Evolutionary conservation across 2,113 vertebrate genomes (phyloP).

Genomic region (Misgurnus mizolepis): DNA sequence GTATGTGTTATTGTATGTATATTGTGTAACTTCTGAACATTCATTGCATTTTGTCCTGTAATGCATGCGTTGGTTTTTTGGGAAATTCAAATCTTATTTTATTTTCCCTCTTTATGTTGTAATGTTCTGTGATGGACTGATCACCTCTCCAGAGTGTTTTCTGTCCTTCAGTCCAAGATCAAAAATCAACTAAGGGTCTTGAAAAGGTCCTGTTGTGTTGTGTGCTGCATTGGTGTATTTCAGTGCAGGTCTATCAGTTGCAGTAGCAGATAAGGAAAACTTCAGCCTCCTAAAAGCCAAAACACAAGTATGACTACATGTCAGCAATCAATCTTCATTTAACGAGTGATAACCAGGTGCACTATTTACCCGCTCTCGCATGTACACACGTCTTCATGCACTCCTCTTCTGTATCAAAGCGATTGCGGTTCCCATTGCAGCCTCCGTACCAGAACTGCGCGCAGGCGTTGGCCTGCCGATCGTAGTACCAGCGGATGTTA

Average conservation of each 20-base stretch:
- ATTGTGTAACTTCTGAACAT: no score
- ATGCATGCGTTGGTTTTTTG: no score
- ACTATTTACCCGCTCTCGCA: slow-evolving; percentile 55
- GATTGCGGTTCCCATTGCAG: slow-evolving; percentile 80
- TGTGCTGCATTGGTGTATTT: not conserved
- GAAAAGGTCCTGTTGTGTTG: not conserved
- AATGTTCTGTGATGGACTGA: no score
- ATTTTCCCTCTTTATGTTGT: no score
- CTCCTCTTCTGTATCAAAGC: slow-evolving; percentile 81
- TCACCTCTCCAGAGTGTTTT: no score
- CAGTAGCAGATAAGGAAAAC: not conserved
- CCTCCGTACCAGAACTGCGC: slow-evolving; percentile 86
- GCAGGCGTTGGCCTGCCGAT: slow-evolving; percentile 82
- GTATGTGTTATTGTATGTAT: no score
- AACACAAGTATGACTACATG: not conserved
- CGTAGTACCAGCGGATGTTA: slow-evolving; percentile 82
- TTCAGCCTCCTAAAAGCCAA: slow-evolving; percentile 25
- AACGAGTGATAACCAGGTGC: not conserved
- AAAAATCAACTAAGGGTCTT: no score
- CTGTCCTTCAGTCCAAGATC: no score
- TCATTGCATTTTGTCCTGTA: no score
- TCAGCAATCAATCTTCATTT: not conserved
- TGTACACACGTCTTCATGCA: slow-evolving; percentile 78
- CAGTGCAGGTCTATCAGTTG: slow-evolving; percentile 15
- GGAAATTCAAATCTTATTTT: no score